phyloP scores from a whole-genome alignment of 2,888 invertebrate genomes.

The Drosophila colorata region DNA sequence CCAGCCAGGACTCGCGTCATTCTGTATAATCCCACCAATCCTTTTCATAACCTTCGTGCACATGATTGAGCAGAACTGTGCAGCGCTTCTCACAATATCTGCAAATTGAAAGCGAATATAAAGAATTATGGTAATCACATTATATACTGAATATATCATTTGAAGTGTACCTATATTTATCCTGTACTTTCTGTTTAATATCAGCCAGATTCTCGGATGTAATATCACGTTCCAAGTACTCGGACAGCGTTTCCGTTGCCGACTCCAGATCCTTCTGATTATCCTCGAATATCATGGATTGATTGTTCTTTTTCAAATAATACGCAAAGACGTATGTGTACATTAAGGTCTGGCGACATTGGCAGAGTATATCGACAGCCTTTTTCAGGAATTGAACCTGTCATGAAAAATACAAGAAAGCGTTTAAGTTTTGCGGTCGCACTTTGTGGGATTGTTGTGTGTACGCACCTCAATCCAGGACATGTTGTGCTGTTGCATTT shows the following conservation, averaged over 20 bases:
- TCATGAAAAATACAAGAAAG: slow-evolving; percentile 6
- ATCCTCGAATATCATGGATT: slow-evolving; percentile 99
- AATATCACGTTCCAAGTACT: slow-evolving; percentile 98
- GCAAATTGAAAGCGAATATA: slow-evolving; percentile 41
- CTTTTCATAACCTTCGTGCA: slow-evolving; percentile 99
- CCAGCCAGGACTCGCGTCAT: slow-evolving; percentile 86
- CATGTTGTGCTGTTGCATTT: slow-evolving; percentile 99
- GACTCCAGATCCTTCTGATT: slow-evolving; percentile 99
- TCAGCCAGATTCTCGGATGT: slow-evolving; percentile 98
- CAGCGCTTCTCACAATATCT: slow-evolving; percentile 99
- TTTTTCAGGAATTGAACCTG: slow-evolving; percentile 98
- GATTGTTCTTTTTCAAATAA: slow-evolving; percentile 98
- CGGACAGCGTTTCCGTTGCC: slow-evolving; percentile 98
- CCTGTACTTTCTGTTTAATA: slow-evolving; percentile 99
- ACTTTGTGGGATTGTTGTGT: neutral
- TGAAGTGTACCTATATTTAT: slow-evolving; percentile 93
- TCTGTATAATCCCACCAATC: slow-evolving; percentile 99
- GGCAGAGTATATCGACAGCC: slow-evolving; percentile 98
- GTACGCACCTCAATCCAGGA: slow-evolving; percentile 97
- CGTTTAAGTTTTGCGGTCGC: no score
- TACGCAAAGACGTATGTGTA: slow-evolving; percentile 99
- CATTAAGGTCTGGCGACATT: slow-evolving; percentile 99
- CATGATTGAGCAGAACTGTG: slow-evolving; percentile 97
- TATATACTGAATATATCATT: no score
- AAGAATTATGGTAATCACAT: neutral